Evolutionary conservation across 1,140 invertebrate genomes (phyloP), one percentile per base, ranked within the genome.

Genomic region (Papilio xuthus): DNA sequence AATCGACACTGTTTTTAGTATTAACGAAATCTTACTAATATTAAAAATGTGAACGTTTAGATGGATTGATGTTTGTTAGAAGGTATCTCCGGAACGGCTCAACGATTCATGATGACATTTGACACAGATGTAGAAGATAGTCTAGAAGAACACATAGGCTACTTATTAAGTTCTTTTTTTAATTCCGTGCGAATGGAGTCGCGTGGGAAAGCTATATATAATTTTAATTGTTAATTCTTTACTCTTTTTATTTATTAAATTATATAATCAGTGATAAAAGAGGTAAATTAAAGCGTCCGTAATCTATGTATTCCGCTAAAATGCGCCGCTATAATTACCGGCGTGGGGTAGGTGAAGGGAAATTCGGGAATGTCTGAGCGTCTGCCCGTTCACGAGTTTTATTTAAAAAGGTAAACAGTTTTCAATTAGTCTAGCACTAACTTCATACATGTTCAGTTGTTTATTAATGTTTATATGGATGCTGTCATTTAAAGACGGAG

Each of bases 391-490:
- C 53, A 44, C 72, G 47, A n/a, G 15, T 41, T 76, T 76, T 32
- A 76, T 76, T 76, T 76, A 76, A 76, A 76, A 76, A 53, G 73
- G 73, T 76, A 76, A 76, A 76, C 73, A 76, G 53, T 76, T 76
- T 76, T 76, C 73, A 76, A 76, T 76, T 60, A 76, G 73, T 76
- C 63, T 32, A 74, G 47, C 15, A 53, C 42, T 75, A 50, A 75
- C 70, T 26, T 44, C 41, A 20, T 42, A 72, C n/a, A 41, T 41
- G 41, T 26, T 72, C 18, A 72, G 20, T 13, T 12, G 20, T 42
- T 47, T 72, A 72, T 47, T 47, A 72, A 72, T 41, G 20, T 70
- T 70, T 70, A 60, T 10, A 20, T 60, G 8, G 23, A 13, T 28
- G 20, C 8, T 2, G 47, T 50, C 47, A 28, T 63, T 28, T 26